Evolutionary conservation across 2,113 vertebrate genomes (phyloP).

Genomic region (Sceloporus tristichus): DNA sequence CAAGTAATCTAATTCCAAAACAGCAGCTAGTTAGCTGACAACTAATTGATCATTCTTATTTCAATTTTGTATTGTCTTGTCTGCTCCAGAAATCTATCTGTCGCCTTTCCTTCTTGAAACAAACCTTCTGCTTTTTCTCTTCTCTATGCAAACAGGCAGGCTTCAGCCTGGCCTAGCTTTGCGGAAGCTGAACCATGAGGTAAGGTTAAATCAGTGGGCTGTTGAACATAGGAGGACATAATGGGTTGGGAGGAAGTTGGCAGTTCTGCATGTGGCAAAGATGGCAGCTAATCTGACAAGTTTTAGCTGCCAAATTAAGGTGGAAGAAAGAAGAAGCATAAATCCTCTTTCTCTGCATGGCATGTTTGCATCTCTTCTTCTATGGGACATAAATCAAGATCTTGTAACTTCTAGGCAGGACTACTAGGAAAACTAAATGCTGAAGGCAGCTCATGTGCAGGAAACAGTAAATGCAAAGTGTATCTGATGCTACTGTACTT

Average conservation of each 20-base stretch:
- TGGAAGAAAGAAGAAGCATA: not conserved
- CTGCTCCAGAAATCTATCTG: not conserved
- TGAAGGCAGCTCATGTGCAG: not conserved
- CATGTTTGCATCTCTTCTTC: not conserved
- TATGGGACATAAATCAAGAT: not conserved
- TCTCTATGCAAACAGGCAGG: conserved; percentile 22
- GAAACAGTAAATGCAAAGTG: not conserved
- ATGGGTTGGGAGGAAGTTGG: not conserved
- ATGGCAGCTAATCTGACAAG: not conserved
- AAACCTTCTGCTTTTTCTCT: conserved; percentile 18
- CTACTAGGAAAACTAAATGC: too few species aligned
- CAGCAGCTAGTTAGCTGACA: too few species aligned
- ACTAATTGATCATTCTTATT: not conserved
- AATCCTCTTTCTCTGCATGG: not conserved
- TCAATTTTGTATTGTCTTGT: not conserved
- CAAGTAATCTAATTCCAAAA: not conserved
- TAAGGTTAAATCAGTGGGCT: not conserved
- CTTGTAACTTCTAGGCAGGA: not conserved
- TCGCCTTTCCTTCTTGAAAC: conserved; percentile 2
- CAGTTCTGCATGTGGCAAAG: not conserved
- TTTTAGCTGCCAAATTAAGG: not conserved
- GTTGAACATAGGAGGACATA: not conserved
- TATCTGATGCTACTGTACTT: not conserved
- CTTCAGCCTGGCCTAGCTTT: conserved; percentile 24
- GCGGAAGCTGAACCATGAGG: conserved; percentile 14